These are phyloP conservation scores for Gambelia wislizenii DNA, from an alignment of 2,797 vertebrate genomes.

Conservation along the genomic window DNA sequence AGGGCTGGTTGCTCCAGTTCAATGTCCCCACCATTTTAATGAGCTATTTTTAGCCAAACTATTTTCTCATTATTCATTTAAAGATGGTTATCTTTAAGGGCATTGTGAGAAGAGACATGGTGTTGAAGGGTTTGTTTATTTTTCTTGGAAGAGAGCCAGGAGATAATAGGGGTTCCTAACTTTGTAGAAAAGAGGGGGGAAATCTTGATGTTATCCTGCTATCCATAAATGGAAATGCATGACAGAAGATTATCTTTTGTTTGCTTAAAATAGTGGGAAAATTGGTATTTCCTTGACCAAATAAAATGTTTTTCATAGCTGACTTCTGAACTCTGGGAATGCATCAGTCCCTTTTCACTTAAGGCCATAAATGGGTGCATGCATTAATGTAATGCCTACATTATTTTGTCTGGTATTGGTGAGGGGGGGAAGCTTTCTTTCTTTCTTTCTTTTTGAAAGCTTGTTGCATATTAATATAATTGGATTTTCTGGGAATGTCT, in stretches of 20 bases:
- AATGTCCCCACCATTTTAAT: constrained; percentile 52
- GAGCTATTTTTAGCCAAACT: constrained; percentile 71
- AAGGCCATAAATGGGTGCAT: constrained; percentile 9
- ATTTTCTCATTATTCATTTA: constrained; percentile 73
- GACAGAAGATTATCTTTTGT: constrained; percentile 52
- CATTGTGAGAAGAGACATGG: constrained; percentile 70
- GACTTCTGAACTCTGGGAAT: constrained; percentile 31
- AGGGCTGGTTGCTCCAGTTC: constrained; percentile 58
- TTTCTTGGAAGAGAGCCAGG: constrained; percentile 68
- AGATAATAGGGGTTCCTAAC: constrained; percentile 60
- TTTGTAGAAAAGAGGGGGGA: constrained; percentile 44
- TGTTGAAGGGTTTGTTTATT: constrained; percentile 72
- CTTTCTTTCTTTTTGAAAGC: not conserved
- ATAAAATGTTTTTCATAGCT: constrained; percentile 43
- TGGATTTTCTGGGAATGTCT: constrained; percentile 1
- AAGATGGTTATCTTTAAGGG: constrained; percentile 69
- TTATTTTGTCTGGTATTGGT: constrained; percentile 9
- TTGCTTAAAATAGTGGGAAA: constrained; percentile 48
- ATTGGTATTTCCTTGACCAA: constrained; percentile 48
- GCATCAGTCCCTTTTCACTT: not conserved
- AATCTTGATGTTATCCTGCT: not conserved
- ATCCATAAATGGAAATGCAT: constrained; percentile 40
- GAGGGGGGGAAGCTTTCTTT: not conserved
- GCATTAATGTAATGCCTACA: not conserved
- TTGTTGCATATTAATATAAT: not conserved